Evolutionary conservation across 2,888 invertebrate species (phyloP).

Genomic region (Rhodophaea formosa): DNA sequence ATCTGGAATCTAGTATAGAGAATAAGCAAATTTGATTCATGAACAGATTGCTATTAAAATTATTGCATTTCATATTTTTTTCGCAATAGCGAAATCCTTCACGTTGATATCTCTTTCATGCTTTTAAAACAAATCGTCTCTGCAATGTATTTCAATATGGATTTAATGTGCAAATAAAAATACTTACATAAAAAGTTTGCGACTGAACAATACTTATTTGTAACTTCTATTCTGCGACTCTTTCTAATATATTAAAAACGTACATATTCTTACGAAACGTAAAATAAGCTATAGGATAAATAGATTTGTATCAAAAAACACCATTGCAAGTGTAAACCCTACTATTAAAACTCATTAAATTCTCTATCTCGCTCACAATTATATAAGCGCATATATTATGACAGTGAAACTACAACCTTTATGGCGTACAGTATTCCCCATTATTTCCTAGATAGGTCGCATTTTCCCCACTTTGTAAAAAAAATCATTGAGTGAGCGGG

Average conservation of each 20-base stretch:
- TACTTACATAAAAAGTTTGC: neutral
- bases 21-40: too few species aligned
- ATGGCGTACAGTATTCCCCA: too few species aligned
- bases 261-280: slow-evolving; percentile 1
- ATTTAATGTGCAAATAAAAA: neutral
- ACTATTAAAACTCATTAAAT: neutral
- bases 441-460: neutral
- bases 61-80: too few species aligned
- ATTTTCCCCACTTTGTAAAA: neutral
- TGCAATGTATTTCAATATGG: neutral
- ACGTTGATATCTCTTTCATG: too few species aligned
- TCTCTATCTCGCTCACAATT: neutral
- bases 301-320: slow-evolving; percentile 10
- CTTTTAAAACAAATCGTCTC: neutral
- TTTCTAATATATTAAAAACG: slow-evolving; percentile 8
- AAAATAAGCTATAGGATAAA: slow-evolving; percentile 7
- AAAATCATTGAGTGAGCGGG: neutral
- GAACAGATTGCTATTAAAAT: too few species aligned
- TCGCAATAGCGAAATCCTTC: too few species aligned
- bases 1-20: neutral
- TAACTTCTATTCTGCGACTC: neutral
- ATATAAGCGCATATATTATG: neutral
- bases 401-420: neutral
- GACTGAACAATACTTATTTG: neutral
- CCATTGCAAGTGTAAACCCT: neutral